Conservation (phyloP, 2,797 vertebrate species). For the Synaphobranchus kaupii region DNA sequence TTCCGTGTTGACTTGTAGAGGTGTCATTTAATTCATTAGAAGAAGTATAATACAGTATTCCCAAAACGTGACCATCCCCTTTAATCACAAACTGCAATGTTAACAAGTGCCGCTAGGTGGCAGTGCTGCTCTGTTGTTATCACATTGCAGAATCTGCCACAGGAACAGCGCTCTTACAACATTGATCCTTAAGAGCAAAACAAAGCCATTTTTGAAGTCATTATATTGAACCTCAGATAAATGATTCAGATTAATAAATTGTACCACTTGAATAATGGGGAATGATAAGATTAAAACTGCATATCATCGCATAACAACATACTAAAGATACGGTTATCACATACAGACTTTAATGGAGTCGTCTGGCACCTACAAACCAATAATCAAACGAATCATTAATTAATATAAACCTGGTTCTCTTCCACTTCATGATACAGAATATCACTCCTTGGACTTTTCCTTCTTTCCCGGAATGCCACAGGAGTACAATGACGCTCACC, state of each 20-base stretch:
- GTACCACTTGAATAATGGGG: conserved; percentile 10
- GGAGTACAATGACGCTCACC: conserved; percentile 47
- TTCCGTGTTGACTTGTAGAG: too few relatives aligned
- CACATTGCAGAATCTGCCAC: neutral
- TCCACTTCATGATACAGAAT: neutral
- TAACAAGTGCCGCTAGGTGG: conserved; percentile 29
- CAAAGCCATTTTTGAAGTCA: conserved; percentile 22
- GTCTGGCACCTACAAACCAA: neutral
- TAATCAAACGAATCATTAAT: neutral
- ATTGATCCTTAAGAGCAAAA: neutral
- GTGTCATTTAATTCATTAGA: neutral
- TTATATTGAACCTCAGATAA: neutral
- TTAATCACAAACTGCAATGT: neutral
- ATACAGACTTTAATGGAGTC: neutral
- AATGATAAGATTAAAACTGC: neutral
- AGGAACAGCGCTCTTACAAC: conserved; percentile 22
- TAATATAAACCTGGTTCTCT: neutral
- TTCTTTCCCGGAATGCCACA: neutral
- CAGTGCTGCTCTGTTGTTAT: neutral
- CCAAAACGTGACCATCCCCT: neutral
- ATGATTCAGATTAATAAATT: neutral
- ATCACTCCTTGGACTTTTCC: neutral
- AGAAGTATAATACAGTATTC: neutral
- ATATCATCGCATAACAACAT: neutral
- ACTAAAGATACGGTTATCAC: neutral